phyloP scores from a whole-genome alignment of 2,113 vertebrate species.

The Spilogale gracilis region DNA sequence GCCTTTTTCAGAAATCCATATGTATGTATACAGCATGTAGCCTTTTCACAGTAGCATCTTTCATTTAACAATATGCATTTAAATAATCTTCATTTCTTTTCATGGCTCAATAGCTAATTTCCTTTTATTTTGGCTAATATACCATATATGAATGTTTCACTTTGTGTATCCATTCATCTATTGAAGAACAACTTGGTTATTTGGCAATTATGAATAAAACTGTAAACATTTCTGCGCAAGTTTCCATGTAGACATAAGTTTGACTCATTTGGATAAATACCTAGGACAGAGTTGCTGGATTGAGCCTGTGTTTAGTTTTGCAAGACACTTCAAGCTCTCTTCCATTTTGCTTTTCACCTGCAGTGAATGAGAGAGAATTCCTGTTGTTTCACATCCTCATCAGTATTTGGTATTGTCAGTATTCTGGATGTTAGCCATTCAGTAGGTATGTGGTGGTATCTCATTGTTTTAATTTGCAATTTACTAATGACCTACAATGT shows the following conservation, averaged over 20 bases:
- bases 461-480: background rate
- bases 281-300: background rate
- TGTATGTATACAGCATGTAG: background rate
- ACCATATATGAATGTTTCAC: background rate
- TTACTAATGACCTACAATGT: background rate
- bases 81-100: background rate
- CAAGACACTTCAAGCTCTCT: background rate
- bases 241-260: background rate
- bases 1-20: background rate
- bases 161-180: background rate
- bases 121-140: background rate
- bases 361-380: background rate
- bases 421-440: background rate
- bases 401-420: background rate
- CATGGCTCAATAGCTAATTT: background rate
- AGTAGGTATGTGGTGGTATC: background rate
- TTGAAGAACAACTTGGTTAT: background rate
- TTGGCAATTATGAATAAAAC: background rate
- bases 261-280: background rate
- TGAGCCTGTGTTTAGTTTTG: background rate
- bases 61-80: background rate
- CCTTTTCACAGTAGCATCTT: background rate
- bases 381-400: background rate
- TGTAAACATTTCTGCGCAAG: background rate
- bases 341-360: background rate